Evolutionary conservation across 2,113 vertebrate species (phyloP), one percentile per base, ranked within the genome.

Genomic region (Mesembrinibis cayennensis): DNA sequence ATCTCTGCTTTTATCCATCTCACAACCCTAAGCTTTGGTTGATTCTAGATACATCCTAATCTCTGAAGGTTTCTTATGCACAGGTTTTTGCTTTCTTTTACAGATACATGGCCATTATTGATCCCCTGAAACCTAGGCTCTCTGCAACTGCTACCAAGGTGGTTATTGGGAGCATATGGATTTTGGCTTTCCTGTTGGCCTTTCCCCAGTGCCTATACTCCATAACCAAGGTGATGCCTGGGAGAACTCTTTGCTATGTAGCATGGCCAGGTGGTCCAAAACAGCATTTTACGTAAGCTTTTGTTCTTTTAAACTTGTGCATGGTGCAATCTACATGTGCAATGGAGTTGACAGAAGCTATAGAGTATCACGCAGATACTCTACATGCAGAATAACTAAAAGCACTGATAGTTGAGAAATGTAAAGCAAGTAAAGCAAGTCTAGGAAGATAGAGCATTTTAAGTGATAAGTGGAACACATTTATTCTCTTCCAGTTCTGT

Each of bases 31-130:
- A 87, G 11, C 11, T 87, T 63, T 45, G 19, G 6, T 3, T 84
- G 44, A 58, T 67, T 84, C 32, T 62, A 73, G 49, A 45, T 20
- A n/a, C 1, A 13, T 23, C 26, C 0, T 2, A 56, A 44, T 50
- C 6, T 59, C 45, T 92, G 59, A 88, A 50, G 42, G 67, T 65
- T 70, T 81, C 83, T 92, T 55, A 95, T 9, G 19, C 36, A n/a
- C 13, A 69, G 20, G 14, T 62, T 15, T 96, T 93, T 87, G 36
- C 67, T 96, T 94, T 77, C 52, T 93, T 84, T 74, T 92, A 67
- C 82, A 99, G 99, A 97, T 99, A 99, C 89, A 99, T 99, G 99
- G 99, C 99, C 91, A 99, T 99, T 95, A 99, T 99, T 66, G 99
- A 99, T 91, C 99, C 99, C 20, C 96, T 99, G 98, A 99, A 99